A percentile compares a stretch with the other conserved stretches of the same genome.
Evolutionary conservation across 2,888 invertebrate species (phyloP).

Genomic region (Chirona hameri): DNA sequence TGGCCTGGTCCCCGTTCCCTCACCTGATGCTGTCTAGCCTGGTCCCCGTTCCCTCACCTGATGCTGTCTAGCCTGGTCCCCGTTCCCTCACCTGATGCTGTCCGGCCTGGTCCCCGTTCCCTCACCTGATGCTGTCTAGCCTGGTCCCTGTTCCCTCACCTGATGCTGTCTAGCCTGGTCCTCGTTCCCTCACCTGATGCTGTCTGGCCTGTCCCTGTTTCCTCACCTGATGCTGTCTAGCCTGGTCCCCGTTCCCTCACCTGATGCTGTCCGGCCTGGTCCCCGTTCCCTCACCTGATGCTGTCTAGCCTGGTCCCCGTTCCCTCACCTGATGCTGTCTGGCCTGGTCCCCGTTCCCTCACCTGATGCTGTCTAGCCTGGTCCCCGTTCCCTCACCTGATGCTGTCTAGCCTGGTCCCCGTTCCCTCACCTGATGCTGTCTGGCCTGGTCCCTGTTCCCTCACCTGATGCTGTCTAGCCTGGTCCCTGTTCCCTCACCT

Average conservation of each 20-base stretch:
- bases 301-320: too few relatives aligned
- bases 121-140: neutral
- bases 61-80: neutral
- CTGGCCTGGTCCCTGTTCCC: neutral
- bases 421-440: too few relatives aligned
- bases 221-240: too few relatives aligned
- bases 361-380: too few relatives aligned
- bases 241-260: neutral
- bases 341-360: neutral
- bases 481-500: too few relatives aligned
- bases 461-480: neutral
- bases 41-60: neutral
- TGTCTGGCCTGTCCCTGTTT: neutral
- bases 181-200: neutral
- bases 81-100: too few relatives aligned
- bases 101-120: too few relatives aligned
- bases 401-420: neutral
- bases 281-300: too few relatives aligned
- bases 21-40: too few relatives aligned
- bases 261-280: neutral
- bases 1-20: neutral
- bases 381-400: neutral
- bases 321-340: neutral
- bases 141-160: neutral
- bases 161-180: too few relatives aligned